Evolutionary conservation across 2,797 vertebrate species (phyloP).

Genomic region (Oryzias dopingdopingensis): DNA sequence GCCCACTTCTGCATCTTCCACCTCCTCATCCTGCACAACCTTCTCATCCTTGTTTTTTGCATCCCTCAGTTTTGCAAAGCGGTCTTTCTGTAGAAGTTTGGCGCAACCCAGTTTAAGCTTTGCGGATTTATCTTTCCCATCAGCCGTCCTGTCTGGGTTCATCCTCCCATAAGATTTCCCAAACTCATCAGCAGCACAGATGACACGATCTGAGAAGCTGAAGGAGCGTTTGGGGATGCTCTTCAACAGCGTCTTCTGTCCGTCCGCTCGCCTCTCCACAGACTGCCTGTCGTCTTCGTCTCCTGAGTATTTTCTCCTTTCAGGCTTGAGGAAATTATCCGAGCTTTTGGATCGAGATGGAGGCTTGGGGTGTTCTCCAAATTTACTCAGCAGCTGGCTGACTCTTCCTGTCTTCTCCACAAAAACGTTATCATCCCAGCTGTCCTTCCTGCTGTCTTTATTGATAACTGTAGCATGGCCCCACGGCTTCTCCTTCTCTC

Average conservation of each 20-base stretch:
- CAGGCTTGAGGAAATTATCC: slow-evolving; percentile 62
- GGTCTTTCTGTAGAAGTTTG: slow-evolving; percentile 36
- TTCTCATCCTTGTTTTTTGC: slow-evolving; percentile 31
- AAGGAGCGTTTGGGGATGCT: slow-evolving; percentile 70
- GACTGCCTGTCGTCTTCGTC: slow-evolving; percentile 46
- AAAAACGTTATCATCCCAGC: slow-evolving; percentile 49
- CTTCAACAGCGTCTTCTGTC: slow-evolving; percentile 31
- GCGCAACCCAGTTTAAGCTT: slow-evolving; percentile 35
- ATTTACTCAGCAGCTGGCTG: slow-evolving; percentile 81
- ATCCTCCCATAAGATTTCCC: slow-evolving; percentile 26
- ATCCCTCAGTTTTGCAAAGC: slow-evolving; percentile 31
- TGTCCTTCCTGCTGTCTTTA: slow-evolving; percentile 53
- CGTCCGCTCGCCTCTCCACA: slow-evolving; percentile 27
- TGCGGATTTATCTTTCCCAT: slow-evolving; percentile 27
- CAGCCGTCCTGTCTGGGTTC: slow-evolving; percentile 44
- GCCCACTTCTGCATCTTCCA: slow-evolving; percentile 45
- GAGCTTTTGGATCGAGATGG: slow-evolving; percentile 77
- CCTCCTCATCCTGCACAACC: neutral
- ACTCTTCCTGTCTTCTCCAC: slow-evolving; percentile 74
- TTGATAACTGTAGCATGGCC: slow-evolving; percentile 56
- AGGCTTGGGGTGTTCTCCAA: slow-evolving; percentile 72
- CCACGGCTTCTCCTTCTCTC: slow-evolving; percentile 61
- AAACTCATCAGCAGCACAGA: slow-evolving; percentile 48
- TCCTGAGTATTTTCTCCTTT: slow-evolving; percentile 44
- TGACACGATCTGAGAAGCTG: slow-evolving; percentile 74